These are phyloP conservation scores for Melopsittacus undulatus DNA, from an alignment of 2,797 vertebrate genomes.

Conservation along the genomic window DNA sequence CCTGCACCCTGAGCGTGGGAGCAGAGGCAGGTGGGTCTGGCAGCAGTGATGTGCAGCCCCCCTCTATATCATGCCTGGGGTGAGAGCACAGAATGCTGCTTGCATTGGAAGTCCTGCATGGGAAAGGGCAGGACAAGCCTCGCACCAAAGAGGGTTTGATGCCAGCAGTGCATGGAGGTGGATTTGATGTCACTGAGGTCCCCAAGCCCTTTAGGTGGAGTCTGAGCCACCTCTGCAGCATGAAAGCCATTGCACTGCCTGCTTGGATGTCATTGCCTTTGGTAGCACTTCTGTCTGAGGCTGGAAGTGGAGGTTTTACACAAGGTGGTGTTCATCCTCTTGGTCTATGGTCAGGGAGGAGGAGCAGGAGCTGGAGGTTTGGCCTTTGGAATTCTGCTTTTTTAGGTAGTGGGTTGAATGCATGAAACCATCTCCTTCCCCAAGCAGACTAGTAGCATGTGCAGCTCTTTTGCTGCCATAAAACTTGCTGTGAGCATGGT, in stretches of 20 bases:
- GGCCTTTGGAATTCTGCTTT: neutral
- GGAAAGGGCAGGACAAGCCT: neutral
- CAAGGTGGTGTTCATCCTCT: neutral
- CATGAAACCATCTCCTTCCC: neutral
- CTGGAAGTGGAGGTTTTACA: neutral
- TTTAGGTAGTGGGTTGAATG: no score
- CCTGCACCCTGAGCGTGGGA: neutral
- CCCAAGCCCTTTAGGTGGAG: fast-evolving
- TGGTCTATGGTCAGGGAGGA: neutral
- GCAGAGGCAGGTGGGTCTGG: neutral
- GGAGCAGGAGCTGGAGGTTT: neutral
- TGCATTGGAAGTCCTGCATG: fast-evolving
- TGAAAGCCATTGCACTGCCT: fast-evolving
- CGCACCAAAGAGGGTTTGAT: neutral
- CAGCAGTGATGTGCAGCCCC: fast-evolving
- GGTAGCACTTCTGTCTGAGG: neutral
- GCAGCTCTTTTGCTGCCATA: neutral
- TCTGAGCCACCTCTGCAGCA: neutral
- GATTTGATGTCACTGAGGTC: neutral
- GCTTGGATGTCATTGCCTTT: neutral
- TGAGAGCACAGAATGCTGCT: fast-evolving
- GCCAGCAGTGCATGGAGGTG: fast-evolving
- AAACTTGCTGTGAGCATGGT: fast-evolving
- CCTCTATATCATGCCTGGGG: fast-evolving
- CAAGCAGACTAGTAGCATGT: neutral